phyloP scores from a whole-genome alignment of 2,888 invertebrate species.

The Drosophila anceps region DNA sequence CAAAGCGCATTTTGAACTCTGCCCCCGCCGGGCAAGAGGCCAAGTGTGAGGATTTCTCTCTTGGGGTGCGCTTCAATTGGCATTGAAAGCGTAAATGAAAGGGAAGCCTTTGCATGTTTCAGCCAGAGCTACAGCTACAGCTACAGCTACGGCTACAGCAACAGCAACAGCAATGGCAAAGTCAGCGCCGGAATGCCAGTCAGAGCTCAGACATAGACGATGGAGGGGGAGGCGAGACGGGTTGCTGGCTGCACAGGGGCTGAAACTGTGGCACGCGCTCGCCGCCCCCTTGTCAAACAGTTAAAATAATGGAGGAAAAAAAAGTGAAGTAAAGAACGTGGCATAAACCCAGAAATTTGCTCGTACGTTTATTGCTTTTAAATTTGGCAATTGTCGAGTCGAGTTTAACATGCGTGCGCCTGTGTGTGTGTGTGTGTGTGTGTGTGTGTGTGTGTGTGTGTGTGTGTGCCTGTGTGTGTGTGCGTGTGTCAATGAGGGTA shows the following conservation, averaged over 20 bases:
- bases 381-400: slow-evolving; percentile 79
- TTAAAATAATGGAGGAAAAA: slow-evolving; percentile 42
- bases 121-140: slow-evolving; percentile 4
- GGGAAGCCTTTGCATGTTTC: slow-evolving; percentile 65
- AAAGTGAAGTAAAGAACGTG: slow-evolving; percentile 41
- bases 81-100: slow-evolving; percentile 76
- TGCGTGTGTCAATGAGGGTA: slow-evolving; percentile 51
- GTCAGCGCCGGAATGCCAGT: slow-evolving; percentile 66
- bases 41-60: slow-evolving; percentile 16
- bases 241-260: background rate
- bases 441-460: slow-evolving; percentile 36
- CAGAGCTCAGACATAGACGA: slow-evolving; percentile 30
- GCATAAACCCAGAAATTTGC: slow-evolving; percentile 72
- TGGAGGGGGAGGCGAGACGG: background rate
- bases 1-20: slow-evolving; percentile 74
- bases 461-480: slow-evolving; percentile 37
- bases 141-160: slow-evolving; percentile 31
- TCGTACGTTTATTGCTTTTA: slow-evolving; percentile 81
- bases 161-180: too few species aligned
- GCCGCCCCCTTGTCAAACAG: slow-evolving; percentile 60
- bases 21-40: slow-evolving; percentile 9
- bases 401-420: slow-evolving; percentile 29
- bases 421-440: slow-evolving; percentile 30
- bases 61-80: slow-evolving; percentile 58
- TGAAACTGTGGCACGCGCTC: slow-evolving; percentile 53